Evolutionary conservation across 2,888 invertebrate species (phyloP), one percentile per base, ranked within the genome.

Genomic region (Lucinisca nassula): DNA sequence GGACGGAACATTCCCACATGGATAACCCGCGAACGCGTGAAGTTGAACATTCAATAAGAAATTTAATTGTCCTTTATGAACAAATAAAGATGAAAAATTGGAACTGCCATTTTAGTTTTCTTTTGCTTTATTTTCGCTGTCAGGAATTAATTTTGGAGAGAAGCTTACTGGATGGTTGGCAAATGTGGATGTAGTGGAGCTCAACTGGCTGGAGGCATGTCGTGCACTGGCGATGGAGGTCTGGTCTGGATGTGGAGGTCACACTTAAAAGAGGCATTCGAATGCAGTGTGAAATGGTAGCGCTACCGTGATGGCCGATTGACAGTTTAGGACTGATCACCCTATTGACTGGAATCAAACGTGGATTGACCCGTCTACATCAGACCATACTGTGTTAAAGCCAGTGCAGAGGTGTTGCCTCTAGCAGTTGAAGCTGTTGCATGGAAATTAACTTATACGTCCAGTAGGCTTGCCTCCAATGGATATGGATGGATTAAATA

Each of bases 1-100:
- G 89, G 87, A 4, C 76, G 51, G 1, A 78, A 83, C 1, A 12
- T 76, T 21, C 84, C 81, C 35, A 6, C 10, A 0, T 90, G 88
- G 90, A 77, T 84, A 2, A 4, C 6, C 6, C 61, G 30, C 8
- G 61, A 61, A 30, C 8, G 14, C n/a, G n/a, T n/a, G n/a, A n/a
- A n/a, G n/a, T n/a, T n/a, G n/a, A n/a, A n/a, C n/a, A n/a, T n/a
- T n/a, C n/a, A n/a, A n/a, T n/a, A n/a, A n/a, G n/a, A n/a, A n/a
- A n/a, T n/a, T 55, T 55, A 8, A 40, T 40, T 40, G 14, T 40
- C 8, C 8, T 40, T 10, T n/a, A 10, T 40, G 40, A 14, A 14
- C 40, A 40, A 40, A 10, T 40, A 40, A 10, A 40, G 14, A 40
- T n/a, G n/a, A n/a, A n/a, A 40, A 14, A 40, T 40, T 14, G 8